Base-by-base conservation (phyloP, 1,140 invertebrate genomes). In the Triops longicaudatus region DNA sequence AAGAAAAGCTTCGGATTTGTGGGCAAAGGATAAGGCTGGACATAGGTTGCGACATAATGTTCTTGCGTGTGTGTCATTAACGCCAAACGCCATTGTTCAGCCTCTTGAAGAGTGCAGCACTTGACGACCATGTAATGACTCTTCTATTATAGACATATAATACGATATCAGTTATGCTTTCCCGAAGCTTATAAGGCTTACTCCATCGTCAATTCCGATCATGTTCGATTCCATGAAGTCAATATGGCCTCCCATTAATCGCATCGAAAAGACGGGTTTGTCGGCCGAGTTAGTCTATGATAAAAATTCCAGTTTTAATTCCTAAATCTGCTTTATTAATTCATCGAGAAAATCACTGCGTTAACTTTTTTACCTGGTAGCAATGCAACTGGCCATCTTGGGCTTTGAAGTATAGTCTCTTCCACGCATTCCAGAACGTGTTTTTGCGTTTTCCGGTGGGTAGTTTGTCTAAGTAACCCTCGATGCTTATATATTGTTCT, bases 391-490 rank as follows among this genome's bases (percentile, higher is more conserved):
- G 85, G 22, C 87, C 88, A 81, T 87, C 84, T 76, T 83, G 82
- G 6, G 86, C 83, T 78, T 83, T 81, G 81, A 87, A 88, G 81
- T 86, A 89, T 75, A 85, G 82, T 77, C 84, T 82, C 80, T 88
- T 87, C 88, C 88, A 89, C 31, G 88, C 87, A 80, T 88, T 89
- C 82, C 88, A 86, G 74, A 88, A 84, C 0, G 88, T 88, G 1
- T 85, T 84, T 79, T 87, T 87, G 77, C 85, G 86, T 79, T 86
- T 85, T 28, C 86, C 86, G 77, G 86, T 84, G 0, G 87, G 87
- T 44, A 88, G 81, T 79, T 86, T 87, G 77, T 88, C 87, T 81
- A 88, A 82, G 78, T 85, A 83, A 1, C 87, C 87, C 79, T 84
- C 83, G 71, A 84, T 83, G 77, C 83, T 78, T 7, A 77, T 71